These are phyloP conservation scores for Aldabrachelys gigantea DNA, from an alignment of 2,113 vertebrate genomes.

Conservation along the genomic window DNA sequence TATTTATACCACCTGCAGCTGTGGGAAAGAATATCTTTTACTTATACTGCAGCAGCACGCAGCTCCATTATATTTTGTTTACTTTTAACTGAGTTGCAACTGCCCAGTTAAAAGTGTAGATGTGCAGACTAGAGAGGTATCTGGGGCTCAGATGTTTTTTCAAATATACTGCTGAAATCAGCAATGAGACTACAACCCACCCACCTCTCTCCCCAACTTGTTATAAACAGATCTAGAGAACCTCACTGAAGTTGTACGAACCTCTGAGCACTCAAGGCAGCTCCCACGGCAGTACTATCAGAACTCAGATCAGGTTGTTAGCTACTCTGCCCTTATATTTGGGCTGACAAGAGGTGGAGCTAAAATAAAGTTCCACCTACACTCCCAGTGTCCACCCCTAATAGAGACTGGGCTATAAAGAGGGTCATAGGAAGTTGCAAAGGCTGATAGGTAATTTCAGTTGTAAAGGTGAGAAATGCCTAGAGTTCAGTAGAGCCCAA, in stretches of 20 bases:
- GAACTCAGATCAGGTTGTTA: not conserved
- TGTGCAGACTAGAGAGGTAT: not conserved
- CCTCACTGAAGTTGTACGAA: not conserved
- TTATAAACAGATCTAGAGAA: not conserved
- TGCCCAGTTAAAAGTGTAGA: conserved; percentile 59
- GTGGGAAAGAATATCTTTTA: conserved; percentile 53
- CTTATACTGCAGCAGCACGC: conserved; percentile 49
- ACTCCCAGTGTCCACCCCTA: not conserved
- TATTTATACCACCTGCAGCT: not conserved
- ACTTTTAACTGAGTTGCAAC: conserved; percentile 55
- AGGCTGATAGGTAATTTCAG: not conserved
- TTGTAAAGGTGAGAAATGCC: not conserved
- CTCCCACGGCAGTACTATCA: not conserved
- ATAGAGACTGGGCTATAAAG: not conserved
- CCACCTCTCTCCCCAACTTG: not conserved
- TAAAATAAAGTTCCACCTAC: not conserved
- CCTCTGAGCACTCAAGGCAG: not conserved
- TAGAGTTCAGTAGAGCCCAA: not conserved
- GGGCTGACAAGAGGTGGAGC: not conserved
- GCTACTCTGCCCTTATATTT: not conserved
- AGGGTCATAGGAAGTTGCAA: not conserved
- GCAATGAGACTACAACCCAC: not conserved
- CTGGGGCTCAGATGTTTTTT: not conserved
- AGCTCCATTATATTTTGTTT: conserved; percentile 53
- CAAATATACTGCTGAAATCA: conserved; percentile 57